A percentile compares a stretch with the other conserved stretches of the same genome.
Evolutionary conservation across 2,113 vertebrate species (phyloP).

Genomic region (Equus przewalskii): DNA sequence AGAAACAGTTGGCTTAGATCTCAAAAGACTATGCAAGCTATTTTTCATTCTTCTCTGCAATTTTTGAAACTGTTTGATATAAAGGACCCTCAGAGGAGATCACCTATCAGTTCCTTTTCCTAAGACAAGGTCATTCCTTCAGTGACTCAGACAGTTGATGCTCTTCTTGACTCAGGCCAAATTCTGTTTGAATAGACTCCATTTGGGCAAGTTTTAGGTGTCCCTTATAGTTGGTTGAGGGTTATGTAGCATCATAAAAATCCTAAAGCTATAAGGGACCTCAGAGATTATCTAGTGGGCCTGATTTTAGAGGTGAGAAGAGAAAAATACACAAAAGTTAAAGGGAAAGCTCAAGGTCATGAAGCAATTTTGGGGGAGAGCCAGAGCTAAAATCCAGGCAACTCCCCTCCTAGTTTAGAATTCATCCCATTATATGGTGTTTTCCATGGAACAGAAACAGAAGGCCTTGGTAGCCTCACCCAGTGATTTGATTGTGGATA

Average conservation of each 20-base stretch:
- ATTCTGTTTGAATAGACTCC: neutral
- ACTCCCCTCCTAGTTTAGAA: neutral
- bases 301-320: neutral
- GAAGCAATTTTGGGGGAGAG: neutral
- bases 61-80: constrained; percentile 23
- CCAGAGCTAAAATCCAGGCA: neutral
- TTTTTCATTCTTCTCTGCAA: neutral
- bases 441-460: neutral
- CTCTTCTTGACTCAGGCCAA: neutral
- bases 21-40: constrained; percentile 17
- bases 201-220: neutral
- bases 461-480: neutral
- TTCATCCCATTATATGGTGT: neutral
- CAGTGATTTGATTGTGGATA: neutral
- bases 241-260: neutral
- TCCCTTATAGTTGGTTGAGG: neutral
- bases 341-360: neutral
- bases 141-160: neutral
- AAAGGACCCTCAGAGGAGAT: neutral
- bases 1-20: constrained; percentile 48
- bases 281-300: neutral
- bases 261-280: neutral
- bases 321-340: neutral
- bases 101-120: neutral
- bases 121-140: neutral